Conservation (phyloP, 2,113 vertebrate species). For the Callocephalon fimbriatum region DNA sequence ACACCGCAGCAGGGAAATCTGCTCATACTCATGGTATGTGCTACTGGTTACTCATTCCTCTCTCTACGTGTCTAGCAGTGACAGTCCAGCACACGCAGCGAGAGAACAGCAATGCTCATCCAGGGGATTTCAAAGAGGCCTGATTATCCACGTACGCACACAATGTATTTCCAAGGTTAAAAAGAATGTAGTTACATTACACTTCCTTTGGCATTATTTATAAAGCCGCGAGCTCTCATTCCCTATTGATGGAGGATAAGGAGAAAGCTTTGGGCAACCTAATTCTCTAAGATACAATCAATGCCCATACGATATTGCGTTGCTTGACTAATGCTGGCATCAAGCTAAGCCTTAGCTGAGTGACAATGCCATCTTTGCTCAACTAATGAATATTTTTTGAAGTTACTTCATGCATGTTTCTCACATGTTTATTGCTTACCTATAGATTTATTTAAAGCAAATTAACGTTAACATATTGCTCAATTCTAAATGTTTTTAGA, state of each 20-base stretch:
- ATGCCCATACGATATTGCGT: neutral
- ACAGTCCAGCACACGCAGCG: accelerated
- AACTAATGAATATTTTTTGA: neutral
- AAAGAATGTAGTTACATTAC: neutral
- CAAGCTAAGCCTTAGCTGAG: neutral
- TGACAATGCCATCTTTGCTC: neutral
- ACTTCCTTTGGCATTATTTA: neutral
- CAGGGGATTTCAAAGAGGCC: neutral
- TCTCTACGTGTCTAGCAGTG: neutral
- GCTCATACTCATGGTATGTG: neutral
- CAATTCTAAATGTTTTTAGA: neutral
- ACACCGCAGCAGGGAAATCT: neutral
- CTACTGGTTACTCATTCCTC: neutral
- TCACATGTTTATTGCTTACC: neutral
- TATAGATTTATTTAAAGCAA: neutral
- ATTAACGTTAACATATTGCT: neutral
- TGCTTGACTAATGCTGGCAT: neutral
- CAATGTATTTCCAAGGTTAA: neutral
- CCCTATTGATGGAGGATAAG: neutral
- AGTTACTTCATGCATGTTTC: neutral
- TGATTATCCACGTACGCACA: neutral
- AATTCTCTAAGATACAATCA: slow-evolving; percentile 9
- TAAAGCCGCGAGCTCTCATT: neutral
- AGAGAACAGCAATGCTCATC: neutral
- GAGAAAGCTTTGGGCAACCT: neutral